Conservation (phyloP, 2,113 vertebrate genomes). For the Rhegmatorhina hoffmannsi region DNA sequence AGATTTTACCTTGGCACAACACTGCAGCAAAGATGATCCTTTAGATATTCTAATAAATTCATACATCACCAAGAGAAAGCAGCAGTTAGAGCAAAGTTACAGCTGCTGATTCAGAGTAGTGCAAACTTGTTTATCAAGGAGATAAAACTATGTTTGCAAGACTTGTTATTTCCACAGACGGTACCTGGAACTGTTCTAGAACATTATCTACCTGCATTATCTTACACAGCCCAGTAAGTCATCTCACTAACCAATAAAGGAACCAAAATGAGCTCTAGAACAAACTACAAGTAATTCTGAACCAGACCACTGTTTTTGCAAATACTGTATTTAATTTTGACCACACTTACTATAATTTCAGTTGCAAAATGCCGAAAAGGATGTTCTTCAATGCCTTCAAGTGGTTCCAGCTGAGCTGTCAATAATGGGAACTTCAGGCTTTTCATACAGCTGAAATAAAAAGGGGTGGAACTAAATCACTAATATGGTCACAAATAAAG, state of each 20-base stretch:
- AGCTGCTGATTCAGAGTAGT: neutral
- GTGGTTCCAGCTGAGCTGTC: constrained; percentile 80
- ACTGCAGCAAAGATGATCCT: neutral
- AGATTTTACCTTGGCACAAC: neutral
- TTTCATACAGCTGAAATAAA: constrained; percentile 86
- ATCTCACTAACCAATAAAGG: neutral
- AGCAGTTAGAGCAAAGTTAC: neutral
- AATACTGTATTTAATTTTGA: neutral
- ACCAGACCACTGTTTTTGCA: neutral
- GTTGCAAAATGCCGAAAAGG: constrained; percentile 84
- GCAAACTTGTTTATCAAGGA: neutral
- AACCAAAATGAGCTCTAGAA: neutral
- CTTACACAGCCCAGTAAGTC: neutral
- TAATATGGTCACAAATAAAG: neutral
- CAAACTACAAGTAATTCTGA: neutral
- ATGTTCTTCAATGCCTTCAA: constrained; percentile 78
- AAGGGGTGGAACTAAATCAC: neutral
- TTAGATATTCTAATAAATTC: neutral
- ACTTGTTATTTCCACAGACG: neutral
- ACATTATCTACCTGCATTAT: neutral
- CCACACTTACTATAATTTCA: constrained; percentile 84
- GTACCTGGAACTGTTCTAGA: neutral
- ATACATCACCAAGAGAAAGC: neutral
- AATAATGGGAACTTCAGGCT: constrained; percentile 88
- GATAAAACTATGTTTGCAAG: neutral